Percentiles rank a stretch among this genome's conserved stretches.
Conservation (phyloP, 2,113 vertebrate species). For the Hipposideros armiger region DNA sequence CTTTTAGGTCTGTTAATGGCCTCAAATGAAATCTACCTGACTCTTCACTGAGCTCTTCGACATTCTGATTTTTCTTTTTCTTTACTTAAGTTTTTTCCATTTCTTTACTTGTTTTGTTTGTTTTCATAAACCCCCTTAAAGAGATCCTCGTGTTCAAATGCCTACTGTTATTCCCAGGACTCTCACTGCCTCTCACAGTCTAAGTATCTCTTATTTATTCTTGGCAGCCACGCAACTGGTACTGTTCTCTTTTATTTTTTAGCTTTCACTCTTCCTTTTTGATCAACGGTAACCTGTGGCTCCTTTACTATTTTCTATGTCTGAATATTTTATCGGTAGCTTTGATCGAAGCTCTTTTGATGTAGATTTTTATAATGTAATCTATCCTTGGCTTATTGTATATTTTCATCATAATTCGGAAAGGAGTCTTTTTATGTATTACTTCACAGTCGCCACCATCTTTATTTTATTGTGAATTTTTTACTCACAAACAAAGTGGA, state of each 20-base stretch:
- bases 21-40: not conserved
- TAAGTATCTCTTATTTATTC: not conserved
- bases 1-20: not conserved
- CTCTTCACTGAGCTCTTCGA: not conserved
- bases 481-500: conserved; percentile 10
- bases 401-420: conserved; percentile 35
- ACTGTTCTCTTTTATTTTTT: not conserved
- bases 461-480: conserved; percentile 51
- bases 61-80: not conserved
- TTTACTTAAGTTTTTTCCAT: not conserved
- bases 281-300: not conserved
- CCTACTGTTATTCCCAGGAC: not conserved
- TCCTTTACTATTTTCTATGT: conserved; percentile 34
- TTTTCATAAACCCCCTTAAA: not conserved
- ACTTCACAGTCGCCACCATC: not conserved
- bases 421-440: conserved; percentile 5
- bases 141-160: not conserved
- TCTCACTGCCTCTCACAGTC: not conserved
- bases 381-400: conserved; percentile 19
- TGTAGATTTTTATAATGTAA: conserved; percentile 58
- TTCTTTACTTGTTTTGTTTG: not conserved
- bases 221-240: accelerated
- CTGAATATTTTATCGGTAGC: conserved; percentile 21
- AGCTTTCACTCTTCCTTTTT: not conserved
- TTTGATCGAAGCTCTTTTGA: conserved; percentile 61